Conservation (phyloP, 2,113 vertebrate genomes). For the Noctilio leporinus region DNA sequence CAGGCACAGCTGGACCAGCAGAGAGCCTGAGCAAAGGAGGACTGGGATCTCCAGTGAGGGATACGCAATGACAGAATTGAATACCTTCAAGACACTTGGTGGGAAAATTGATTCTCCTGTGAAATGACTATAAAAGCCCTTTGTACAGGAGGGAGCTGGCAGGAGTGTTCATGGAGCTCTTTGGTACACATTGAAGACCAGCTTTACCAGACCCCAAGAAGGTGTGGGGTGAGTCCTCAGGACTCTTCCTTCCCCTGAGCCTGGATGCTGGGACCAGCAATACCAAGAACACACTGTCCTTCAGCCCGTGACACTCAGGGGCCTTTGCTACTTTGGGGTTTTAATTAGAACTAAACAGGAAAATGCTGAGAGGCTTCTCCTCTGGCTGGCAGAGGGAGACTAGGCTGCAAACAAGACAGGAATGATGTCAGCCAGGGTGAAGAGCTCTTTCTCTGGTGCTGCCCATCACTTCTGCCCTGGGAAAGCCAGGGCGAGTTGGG, state of each 20-base stretch:
- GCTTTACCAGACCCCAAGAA: neutral
- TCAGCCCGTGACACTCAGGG: neutral
- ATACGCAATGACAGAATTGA: neutral
- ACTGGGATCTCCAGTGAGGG: neutral
- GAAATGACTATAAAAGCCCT: neutral
- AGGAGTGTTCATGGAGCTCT: neutral
- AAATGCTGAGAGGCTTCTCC: neutral
- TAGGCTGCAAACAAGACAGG: neutral
- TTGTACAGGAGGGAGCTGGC: neutral
- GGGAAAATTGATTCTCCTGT: neutral
- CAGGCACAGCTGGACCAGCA: rapidly evolving
- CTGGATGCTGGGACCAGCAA: neutral
- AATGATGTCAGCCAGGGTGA: neutral
- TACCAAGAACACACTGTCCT: rapidly evolving
- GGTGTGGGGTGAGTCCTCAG: neutral
- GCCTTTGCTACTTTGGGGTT: neutral
- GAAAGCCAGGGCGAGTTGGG: neutral
- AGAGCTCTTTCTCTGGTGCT: neutral
- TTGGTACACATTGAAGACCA: neutral
- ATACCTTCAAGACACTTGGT: neutral
- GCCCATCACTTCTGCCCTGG: too few relatives aligned
- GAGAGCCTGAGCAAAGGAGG: neutral
- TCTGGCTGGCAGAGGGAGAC: neutral
- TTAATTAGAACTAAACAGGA: conserved; percentile 29
- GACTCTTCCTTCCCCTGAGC: neutral